Evolutionary conservation across 2,113 vertebrate genomes (phyloP).

Genomic region (Centropus unirufus): DNA sequence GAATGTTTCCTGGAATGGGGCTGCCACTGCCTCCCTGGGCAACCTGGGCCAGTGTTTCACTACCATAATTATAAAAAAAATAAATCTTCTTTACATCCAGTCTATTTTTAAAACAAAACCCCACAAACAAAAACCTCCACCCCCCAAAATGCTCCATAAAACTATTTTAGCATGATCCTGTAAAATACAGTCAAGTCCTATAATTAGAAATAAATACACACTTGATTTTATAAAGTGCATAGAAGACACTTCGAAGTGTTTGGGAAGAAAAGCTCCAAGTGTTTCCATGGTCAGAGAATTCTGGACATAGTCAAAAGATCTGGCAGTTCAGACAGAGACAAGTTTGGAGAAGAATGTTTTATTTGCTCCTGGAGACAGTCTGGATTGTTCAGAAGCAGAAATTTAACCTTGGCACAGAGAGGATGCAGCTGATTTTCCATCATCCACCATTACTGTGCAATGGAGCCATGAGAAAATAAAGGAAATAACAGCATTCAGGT

Average conservation of each 20-base stretch:
- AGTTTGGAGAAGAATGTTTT: not conserved
- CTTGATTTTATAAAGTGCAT: not conserved
- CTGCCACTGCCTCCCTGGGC: too few relatives aligned
- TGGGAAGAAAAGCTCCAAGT: not conserved
- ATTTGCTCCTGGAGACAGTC: not conserved
- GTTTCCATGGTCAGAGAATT: not conserved
- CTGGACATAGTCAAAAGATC: not conserved
- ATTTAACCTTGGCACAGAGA: not conserved
- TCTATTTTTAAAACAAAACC: not conserved
- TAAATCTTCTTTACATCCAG: too few relatives aligned
- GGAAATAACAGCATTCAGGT: not conserved
- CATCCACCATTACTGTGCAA: not conserved
- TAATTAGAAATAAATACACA: not conserved
- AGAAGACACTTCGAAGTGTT: not conserved
- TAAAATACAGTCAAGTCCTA: not conserved
- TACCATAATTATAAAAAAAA: too few relatives aligned
- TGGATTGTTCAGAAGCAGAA: not conserved
- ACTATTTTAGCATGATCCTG: not conserved
- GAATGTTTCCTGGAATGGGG: too few relatives aligned
- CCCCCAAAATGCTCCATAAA: too few relatives aligned
- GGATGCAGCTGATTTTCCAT: constrained; percentile 6
- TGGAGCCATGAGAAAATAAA: not conserved
- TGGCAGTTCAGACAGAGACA: not conserved
- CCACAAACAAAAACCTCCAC: not conserved
- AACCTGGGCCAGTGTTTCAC: too few relatives aligned